These are phyloP conservation scores for Aphelenchoides bicaudatus DNA, from an alignment of 2,888 invertebrate species.

Conservation along the genomic window DNA sequence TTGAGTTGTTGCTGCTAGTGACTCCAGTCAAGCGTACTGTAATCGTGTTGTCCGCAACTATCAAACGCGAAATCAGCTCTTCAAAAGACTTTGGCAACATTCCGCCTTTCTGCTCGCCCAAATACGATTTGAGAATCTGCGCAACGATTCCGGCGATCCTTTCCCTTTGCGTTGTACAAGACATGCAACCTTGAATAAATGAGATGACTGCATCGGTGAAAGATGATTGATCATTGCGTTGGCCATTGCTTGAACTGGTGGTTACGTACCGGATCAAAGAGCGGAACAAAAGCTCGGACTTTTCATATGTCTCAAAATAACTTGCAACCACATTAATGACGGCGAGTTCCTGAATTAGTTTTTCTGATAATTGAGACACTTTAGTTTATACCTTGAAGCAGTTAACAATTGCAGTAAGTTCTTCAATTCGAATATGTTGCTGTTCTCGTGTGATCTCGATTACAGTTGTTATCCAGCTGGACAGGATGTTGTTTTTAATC, in stretches of 20 bases:
- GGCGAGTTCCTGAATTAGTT: too few relatives aligned
- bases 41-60: constrained; percentile 33
- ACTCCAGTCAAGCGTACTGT: constrained; percentile 32
- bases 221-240: too few relatives aligned
- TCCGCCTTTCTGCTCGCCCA: constrained; percentile 18
- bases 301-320: constrained; percentile 25
- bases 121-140: constrained; percentile 67
- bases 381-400: too few relatives aligned
- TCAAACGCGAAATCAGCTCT: constrained; percentile 34
- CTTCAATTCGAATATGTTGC: neutral
- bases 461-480: constrained; percentile 22
- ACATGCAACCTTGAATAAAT: constrained; percentile 21
- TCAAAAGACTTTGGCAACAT: constrained; percentile 61
- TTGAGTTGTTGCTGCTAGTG: neutral
- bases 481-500: constrained; percentile 19
- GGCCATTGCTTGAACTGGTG: neutral
- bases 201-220: constrained; percentile 13
- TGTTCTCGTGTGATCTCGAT: constrained; percentile 22
- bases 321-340: constrained; percentile 23
- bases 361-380: too few relatives aligned
- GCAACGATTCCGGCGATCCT: constrained; percentile 26
- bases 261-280: constrained; percentile 15
- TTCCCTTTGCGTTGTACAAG: constrained; percentile 23
- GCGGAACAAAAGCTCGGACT: constrained; percentile 16
- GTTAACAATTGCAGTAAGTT: constrained; percentile 19